These are phyloP conservation scores for Napeogenes sylphis DNA, from an alignment of 2,888 invertebrate genomes.

Conservation along the genomic window DNA sequence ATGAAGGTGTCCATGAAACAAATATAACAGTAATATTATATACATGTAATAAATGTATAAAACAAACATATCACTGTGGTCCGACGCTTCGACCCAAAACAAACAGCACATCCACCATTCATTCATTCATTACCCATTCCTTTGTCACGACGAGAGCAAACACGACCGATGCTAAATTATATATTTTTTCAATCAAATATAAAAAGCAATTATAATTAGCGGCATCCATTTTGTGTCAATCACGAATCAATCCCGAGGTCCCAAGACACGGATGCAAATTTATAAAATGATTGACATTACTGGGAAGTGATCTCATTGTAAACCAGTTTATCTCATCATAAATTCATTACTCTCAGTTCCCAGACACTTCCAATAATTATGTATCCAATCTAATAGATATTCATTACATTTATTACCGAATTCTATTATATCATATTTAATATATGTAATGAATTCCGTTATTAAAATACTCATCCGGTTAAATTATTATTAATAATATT, in stretches of 20 bases:
- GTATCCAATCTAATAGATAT: conserved; percentile 28
- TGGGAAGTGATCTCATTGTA: conserved; percentile 43
- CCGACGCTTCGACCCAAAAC: conserved; percentile 65
- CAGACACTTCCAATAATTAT: conserved; percentile 30
- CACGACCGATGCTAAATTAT: conserved; percentile 41
- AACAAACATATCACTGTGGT: conserved; percentile 25
- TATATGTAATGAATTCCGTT: no score
- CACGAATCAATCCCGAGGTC: conserved; percentile 47
- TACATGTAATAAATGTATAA: no score
- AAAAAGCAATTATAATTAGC: conserved; percentile 62
- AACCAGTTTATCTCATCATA: conserved; percentile 57
- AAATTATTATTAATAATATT: conserved; percentile 10
- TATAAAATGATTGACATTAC: conserved; percentile 60
- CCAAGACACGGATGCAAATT: conserved; percentile 49
- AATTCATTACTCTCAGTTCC: conserved; percentile 46
- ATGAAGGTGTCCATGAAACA: conserved; percentile 33
- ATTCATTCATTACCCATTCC: conserved; percentile 16
- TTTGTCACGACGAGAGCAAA: conserved; percentile 51
- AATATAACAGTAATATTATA: not conserved
- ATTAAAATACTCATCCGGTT: not conserved
- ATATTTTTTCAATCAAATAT: conserved; percentile 43
- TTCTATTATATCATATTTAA: not conserved
- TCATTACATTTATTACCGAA: conserved; percentile 9
- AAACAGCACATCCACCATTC: conserved; percentile 35
- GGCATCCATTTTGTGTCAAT: conserved; percentile 56